Conservation (phyloP, 1,140 invertebrate genomes). For the Procambarus virginalis region DNA sequence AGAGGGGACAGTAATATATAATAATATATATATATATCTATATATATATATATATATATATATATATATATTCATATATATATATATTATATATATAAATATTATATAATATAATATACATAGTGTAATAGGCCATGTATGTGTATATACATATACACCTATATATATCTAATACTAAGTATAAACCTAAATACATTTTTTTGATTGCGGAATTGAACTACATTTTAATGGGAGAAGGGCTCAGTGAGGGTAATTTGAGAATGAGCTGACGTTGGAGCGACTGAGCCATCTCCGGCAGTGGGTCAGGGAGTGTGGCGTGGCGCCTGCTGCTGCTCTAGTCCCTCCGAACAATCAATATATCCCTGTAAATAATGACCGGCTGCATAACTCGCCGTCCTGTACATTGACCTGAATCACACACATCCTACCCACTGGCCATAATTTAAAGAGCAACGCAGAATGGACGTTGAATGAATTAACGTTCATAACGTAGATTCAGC, state of each 20-base stretch:
- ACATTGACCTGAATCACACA: background rate
- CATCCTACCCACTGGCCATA: too few relatives aligned
- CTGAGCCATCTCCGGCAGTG: background rate
- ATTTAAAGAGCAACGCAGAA: too few relatives aligned
- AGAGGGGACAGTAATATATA: too few relatives aligned
- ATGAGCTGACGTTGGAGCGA: too few relatives aligned
- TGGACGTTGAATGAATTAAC: too few relatives aligned
- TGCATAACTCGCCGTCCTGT: background rate
- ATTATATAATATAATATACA: background rate
- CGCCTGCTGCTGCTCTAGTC: background rate
- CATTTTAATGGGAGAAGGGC: too few relatives aligned
- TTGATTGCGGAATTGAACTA: too few relatives aligned
- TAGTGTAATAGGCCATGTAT: background rate
- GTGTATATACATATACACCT: too few relatives aligned
- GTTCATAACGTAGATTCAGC: too few relatives aligned
- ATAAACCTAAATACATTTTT: too few relatives aligned
- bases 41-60: conserved; percentile 5
- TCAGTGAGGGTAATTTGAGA: too few relatives aligned
- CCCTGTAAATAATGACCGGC: conserved; percentile 30
- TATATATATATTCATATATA: background rate
- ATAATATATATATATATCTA: background rate
- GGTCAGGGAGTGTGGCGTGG: background rate
- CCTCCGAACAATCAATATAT: conserved; percentile 22
- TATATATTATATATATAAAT: background rate
- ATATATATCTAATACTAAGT: too few relatives aligned